These are phyloP conservation scores for Psettodes erumei DNA, from an alignment of 2,113 vertebrate genomes.

Conservation along the genomic window DNA sequence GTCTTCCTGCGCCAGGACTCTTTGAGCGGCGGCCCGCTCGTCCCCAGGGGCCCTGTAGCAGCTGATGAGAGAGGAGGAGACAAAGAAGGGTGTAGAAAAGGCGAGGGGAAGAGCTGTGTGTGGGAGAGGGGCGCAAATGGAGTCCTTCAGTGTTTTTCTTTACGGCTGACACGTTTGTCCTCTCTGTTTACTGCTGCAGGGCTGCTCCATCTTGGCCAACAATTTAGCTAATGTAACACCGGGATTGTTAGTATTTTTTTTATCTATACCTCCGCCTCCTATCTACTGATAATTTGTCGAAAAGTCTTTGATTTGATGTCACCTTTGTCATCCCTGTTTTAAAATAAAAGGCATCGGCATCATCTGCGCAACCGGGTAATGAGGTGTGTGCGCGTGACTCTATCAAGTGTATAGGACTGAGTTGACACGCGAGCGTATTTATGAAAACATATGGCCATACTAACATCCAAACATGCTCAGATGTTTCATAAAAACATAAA, in stretches of 20 bases:
- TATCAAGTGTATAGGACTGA: slow-evolving; percentile 11
- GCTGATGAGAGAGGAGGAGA: slow-evolving; percentile 71
- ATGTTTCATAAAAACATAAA: slow-evolving; percentile 73
- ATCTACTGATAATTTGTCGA: background rate
- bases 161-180: slow-evolving; percentile 34
- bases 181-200: slow-evolving; percentile 24
- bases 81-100: slow-evolving; percentile 63
- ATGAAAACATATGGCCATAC: slow-evolving; percentile 54
- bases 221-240: slow-evolving; percentile 13
- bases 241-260: slow-evolving; percentile 5
- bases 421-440: slow-evolving; percentile 32
- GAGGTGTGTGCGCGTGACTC: slow-evolving; percentile 6
- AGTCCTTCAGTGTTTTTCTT: slow-evolving; percentile 29
- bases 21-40: slow-evolving; percentile 54
- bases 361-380: slow-evolving; percentile 7
- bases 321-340: slow-evolving; percentile 3
- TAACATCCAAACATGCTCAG: slow-evolving; percentile 59
- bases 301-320: background rate
- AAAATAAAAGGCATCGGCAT: slow-evolving; percentile 20
- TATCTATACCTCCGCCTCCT: background rate
- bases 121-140: slow-evolving; percentile 36
- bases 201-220: slow-evolving; percentile 10
- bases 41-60: slow-evolving; percentile 68
- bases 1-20: slow-evolving; percentile 66
- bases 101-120: slow-evolving; percentile 33